phyloP scores from a whole-genome alignment of 37 sponge, comb jelly and placozoan genomes.

The Corticium candelabrum region DNA sequence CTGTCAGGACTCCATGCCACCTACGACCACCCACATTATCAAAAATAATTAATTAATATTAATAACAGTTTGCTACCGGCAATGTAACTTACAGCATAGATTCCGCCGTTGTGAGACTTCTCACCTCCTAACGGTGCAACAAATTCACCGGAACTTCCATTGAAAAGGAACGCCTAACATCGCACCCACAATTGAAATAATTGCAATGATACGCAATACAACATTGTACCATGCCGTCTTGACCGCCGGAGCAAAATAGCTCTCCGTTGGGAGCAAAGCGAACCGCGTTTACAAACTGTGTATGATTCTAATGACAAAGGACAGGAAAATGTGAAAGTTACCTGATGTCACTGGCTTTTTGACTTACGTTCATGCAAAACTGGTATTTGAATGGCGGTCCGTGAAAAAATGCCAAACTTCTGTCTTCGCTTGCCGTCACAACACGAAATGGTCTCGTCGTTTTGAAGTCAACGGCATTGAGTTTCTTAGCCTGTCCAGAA shows the following conservation, averaged over 20 bases:
- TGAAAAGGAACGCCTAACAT: slow-evolving; percentile 55
- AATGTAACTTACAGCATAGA: slow-evolving; percentile 53
- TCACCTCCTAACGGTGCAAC: slow-evolving; percentile 61
- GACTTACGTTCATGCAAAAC: slow-evolving; percentile 22
- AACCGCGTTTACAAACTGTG: slow-evolving; percentile 68
- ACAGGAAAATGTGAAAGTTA: background rate
- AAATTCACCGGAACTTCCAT: slow-evolving; percentile 79
- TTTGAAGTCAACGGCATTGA: slow-evolving; percentile 72
- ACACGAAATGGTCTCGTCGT: slow-evolving; percentile 77
- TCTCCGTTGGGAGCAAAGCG: slow-evolving; percentile 83
- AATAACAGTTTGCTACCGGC: too few relatives aligned
- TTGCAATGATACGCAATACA: too few relatives aligned
- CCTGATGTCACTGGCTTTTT: background rate
- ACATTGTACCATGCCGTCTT: slow-evolving; percentile 73
- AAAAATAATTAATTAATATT: too few relatives aligned
- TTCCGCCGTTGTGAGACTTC: slow-evolving; percentile 79
- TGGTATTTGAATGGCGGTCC: slow-evolving; percentile 93
- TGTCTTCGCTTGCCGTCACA: slow-evolving; percentile 88
- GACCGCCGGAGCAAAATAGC: slow-evolving; percentile 65
- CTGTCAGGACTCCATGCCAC: slow-evolving; percentile 69
- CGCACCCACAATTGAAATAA: too few relatives aligned
- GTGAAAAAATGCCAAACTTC: slow-evolving; percentile 38
- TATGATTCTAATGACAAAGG: slow-evolving; percentile 39
- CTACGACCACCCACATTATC: too few relatives aligned
- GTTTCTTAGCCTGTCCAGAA: slow-evolving; percentile 62